A percentile compares a stretch with the other conserved stretches of the same genome.
phyloP scores from a whole-genome alignment of 2,797 vertebrate genomes.

The Potorous gilbertii region DNA sequence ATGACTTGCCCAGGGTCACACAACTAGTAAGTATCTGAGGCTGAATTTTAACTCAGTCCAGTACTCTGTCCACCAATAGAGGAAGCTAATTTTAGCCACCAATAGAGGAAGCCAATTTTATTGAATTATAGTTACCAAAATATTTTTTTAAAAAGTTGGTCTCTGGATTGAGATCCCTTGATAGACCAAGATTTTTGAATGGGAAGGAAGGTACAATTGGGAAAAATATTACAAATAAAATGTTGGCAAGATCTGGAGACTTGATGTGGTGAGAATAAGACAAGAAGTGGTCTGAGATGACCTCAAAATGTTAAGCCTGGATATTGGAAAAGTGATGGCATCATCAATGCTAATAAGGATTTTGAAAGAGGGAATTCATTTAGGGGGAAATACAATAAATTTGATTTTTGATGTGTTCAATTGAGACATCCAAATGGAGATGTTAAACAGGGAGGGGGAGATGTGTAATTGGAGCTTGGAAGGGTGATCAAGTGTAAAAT shows the following conservation, averaged over 20 bases:
- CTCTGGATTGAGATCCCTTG: not conserved
- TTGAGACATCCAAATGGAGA: not conserved
- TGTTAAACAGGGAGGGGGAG: not conserved
- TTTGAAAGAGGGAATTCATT: not conserved
- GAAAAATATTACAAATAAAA: not conserved
- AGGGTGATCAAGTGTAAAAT: not conserved
- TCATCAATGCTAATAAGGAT: not conserved
- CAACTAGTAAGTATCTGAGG: not conserved
- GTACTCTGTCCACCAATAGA: not conserved
- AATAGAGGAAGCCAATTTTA: not conserved
- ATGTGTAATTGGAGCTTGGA: not conserved
- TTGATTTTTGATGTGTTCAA: not conserved
- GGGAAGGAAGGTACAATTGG: constrained; percentile 19
- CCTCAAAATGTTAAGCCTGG: constrained; percentile 19
- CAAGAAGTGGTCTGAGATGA: not conserved
- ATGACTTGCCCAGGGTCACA: not conserved
- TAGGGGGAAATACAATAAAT: not conserved
- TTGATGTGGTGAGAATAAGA: not conserved
- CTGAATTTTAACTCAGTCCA: not conserved
- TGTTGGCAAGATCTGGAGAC: not conserved
- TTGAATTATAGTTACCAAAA: not conserved
- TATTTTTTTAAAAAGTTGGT: not conserved
- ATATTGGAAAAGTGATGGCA: constrained; percentile 1
- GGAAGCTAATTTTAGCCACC: not conserved
- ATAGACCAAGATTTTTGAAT: constrained; percentile 1